These are phyloP conservation scores for Stomorhina lunata DNA, from an alignment of 2,888 invertebrate species.

Conservation along the genomic window DNA sequence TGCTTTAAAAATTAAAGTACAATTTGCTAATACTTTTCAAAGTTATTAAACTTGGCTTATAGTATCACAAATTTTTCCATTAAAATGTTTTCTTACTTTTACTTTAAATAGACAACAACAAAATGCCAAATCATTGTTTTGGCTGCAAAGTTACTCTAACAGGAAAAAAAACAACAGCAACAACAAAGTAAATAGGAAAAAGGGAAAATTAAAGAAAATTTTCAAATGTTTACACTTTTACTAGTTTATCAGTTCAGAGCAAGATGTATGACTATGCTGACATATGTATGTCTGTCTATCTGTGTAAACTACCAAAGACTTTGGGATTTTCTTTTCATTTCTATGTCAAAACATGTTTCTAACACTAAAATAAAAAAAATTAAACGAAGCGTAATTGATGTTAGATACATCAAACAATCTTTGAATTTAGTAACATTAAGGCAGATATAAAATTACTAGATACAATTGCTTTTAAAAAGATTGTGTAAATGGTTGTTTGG, in stretches of 20 bases:
- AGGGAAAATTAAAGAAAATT: constrained; percentile 13
- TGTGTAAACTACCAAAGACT: not conserved
- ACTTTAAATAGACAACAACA: constrained; percentile 15
- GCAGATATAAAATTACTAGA: no score
- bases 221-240: constrained; percentile 9
- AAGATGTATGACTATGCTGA: not conserved
- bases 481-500: no score
- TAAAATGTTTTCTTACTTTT: constrained; percentile 31
- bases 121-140: constrained; percentile 53
- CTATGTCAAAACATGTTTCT: constrained; percentile 17
- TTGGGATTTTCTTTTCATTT: constrained; percentile 11
- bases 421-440: no score
- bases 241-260: not conserved
- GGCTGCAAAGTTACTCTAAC: constrained; percentile 12
- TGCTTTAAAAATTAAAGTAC: constrained; percentile 1
- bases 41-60: constrained; percentile 11
- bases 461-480: not conserved
- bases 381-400: constrained; percentile 42
- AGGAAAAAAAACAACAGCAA: not conserved
- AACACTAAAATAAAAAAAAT: not conserved
- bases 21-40: not conserved
- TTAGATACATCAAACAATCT: constrained; percentile 4
- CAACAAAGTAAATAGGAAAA: not conserved
- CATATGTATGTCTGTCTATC: not conserved
- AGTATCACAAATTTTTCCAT: not conserved